phyloP scores from a whole-genome alignment of 2,797 vertebrate species.

The Falco cherrug region DNA sequence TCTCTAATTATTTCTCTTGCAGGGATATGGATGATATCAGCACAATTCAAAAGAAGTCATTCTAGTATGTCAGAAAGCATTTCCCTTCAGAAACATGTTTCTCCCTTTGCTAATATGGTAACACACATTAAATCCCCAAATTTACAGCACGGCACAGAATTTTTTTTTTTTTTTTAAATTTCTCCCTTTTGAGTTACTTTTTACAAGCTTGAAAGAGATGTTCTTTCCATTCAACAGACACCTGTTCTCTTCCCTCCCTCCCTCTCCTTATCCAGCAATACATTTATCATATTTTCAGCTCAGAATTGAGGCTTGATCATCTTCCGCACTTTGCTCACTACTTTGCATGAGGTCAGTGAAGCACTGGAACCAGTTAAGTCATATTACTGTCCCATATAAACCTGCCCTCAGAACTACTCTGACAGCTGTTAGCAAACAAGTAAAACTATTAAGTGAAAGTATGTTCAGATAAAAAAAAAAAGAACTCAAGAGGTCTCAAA shows the following conservation, averaged over 20 bases:
- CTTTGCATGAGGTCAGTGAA: neutral
- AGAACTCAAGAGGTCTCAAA: neutral
- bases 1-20: neutral
- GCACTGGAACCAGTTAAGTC: neutral
- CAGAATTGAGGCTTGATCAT: neutral
- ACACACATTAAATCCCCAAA: neutral
- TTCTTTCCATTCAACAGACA: neutral
- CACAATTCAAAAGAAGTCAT: neutral
- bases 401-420: neutral
- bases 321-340: neutral
- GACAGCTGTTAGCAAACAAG: neutral
- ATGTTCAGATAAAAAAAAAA: neutral
- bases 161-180: neutral
- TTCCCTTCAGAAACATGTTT: neutral
- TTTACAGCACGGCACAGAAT: neutral
- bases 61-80: neutral
- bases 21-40: neutral
- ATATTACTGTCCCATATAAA: neutral
- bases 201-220: neutral
- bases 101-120: neutral
- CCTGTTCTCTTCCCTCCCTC: neutral
- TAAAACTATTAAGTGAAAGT: neutral
- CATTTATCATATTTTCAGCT: neutral
- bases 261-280: neutral
- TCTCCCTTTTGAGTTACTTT: neutral